These are phyloP conservation scores for Brachyptera putata DNA, from an alignment of 2,888 invertebrate species.

Conservation along the genomic window DNA sequence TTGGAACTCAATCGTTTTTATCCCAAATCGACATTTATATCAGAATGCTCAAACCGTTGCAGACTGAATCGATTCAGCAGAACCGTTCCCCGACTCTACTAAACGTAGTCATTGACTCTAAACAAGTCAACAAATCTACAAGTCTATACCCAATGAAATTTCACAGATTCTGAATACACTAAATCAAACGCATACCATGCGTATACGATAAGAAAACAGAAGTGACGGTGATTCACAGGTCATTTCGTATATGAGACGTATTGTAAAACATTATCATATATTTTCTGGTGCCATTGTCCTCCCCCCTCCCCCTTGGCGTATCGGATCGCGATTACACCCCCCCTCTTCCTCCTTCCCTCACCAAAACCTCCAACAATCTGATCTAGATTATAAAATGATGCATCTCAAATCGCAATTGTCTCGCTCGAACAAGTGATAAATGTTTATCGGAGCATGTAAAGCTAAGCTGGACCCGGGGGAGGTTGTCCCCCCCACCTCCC, in stretches of 20 bases:
- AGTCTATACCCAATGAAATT: not conserved
- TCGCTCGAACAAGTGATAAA: conserved; percentile 10
- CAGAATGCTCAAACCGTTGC: too few species aligned
- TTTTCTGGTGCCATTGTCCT: not conserved
- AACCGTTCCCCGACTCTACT: too few species aligned
- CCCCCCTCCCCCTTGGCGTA: not conserved
- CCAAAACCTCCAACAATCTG: not conserved
- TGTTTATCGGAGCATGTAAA: conserved; percentile 12
- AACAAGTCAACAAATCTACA: too few species aligned
- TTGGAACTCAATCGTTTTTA: too few species aligned
- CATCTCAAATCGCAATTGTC: conserved; percentile 3
- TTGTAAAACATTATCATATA: not conserved
- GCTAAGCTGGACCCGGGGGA: not conserved
- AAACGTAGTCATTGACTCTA: too few species aligned
- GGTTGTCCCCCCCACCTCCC: not conserved
- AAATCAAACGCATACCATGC: not conserved
- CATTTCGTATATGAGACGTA: too few species aligned
- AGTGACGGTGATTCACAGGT: not conserved
- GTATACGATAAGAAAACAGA: not conserved
- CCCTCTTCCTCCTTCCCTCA: not conserved
- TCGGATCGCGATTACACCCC: too few species aligned
- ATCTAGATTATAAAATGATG: conserved; percentile 5
- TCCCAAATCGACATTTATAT: too few species aligned
- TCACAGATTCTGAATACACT: not conserved
- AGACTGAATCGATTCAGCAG: too few species aligned